Evolutionary conservation across 2,888 invertebrate species (phyloP).

Genomic region (Hymenopus coronatus): DNA sequence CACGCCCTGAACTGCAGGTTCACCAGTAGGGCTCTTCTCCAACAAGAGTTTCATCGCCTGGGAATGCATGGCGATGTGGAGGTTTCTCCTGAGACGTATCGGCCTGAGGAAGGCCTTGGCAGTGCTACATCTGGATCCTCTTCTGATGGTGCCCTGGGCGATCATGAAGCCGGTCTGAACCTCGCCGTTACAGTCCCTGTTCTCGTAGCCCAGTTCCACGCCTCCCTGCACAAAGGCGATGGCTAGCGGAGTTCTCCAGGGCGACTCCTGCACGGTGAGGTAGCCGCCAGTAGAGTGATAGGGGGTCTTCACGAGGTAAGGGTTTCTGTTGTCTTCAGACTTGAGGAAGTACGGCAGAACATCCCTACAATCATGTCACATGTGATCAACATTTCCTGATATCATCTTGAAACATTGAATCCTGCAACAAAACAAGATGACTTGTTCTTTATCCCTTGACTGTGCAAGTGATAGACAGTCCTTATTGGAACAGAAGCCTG

Average conservation of each 20-base stretch:
- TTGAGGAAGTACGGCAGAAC: slow-evolving; percentile 82
- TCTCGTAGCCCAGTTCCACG: slow-evolving; percentile 75
- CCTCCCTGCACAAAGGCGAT: slow-evolving; percentile 82
- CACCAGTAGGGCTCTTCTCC: slow-evolving; percentile 39
- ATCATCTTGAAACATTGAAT: no score
- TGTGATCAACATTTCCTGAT: no score
- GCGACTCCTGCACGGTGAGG: slow-evolving; percentile 72
- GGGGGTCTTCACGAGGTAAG: slow-evolving; percentile 69
- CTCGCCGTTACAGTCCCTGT: slow-evolving; percentile 77
- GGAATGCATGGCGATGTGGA: slow-evolving; percentile 75
- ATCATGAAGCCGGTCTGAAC: slow-evolving; percentile 84
- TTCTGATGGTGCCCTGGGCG: slow-evolving; percentile 80
- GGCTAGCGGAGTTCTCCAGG: slow-evolving; percentile 78
- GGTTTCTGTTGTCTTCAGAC: slow-evolving; percentile 85
- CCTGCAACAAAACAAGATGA: no score
- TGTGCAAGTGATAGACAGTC: no score
- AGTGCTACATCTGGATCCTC: slow-evolving; percentile 83
- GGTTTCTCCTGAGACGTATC: slow-evolving; percentile 69
- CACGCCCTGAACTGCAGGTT: slow-evolving; percentile 69
- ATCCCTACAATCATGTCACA: slow-evolving; percentile 43
- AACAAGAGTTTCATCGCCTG: slow-evolving; percentile 60
- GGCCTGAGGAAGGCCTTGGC: slow-evolving; percentile 85
- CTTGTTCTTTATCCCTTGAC: no score
- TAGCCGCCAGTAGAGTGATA: slow-evolving; percentile 79
- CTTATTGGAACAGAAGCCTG: no score